phyloP scores from a whole-genome alignment of 2,113 vertebrate genomes.

The Aspidoscelis tigris region DNA sequence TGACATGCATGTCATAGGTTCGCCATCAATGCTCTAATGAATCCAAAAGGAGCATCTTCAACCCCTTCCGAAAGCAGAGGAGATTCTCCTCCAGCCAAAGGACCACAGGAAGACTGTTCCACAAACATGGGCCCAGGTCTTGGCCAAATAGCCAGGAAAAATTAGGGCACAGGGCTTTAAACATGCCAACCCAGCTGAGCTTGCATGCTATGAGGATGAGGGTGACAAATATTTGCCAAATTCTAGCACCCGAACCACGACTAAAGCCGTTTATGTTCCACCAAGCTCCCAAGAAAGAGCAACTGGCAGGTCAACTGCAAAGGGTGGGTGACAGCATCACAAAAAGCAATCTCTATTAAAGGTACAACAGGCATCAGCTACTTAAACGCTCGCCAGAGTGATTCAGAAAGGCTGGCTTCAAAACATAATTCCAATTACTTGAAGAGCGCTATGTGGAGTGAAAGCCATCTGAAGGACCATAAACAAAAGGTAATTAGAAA shows the following conservation, averaged over 20 bases:
- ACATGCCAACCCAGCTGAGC: too few relatives aligned
- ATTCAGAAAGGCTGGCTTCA: constrained; percentile 11
- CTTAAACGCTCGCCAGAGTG: constrained; percentile 8
- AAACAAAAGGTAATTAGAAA: constrained; percentile 75
- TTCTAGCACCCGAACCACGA: background rate
- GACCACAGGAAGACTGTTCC: too few relatives aligned
- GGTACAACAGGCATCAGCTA: constrained; percentile 1
- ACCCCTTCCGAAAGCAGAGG: too few relatives aligned
- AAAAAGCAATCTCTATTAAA: background rate
- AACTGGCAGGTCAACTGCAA: background rate
- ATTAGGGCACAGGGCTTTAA: too few relatives aligned
- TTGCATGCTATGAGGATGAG: too few relatives aligned
- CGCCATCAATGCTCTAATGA: too few relatives aligned
- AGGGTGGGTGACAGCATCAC: background rate
- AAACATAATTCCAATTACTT: constrained; percentile 67
- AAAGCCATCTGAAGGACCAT: constrained; percentile 65
- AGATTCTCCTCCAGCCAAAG: too few relatives aligned
- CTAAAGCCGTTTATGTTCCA: too few relatives aligned
- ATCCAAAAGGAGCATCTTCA: too few relatives aligned
- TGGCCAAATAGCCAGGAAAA: too few relatives aligned
- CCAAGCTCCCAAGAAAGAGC: constrained; percentile 12
- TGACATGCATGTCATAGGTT: too few relatives aligned
- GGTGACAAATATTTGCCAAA: background rate
- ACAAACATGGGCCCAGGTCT: too few relatives aligned
- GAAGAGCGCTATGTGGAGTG: constrained; percentile 58